Evolutionary conservation across 30 jellyfish, hydroid and myxozoan genomes (phyloP).

Genomic region (Cassiopea andromeda): DNA sequence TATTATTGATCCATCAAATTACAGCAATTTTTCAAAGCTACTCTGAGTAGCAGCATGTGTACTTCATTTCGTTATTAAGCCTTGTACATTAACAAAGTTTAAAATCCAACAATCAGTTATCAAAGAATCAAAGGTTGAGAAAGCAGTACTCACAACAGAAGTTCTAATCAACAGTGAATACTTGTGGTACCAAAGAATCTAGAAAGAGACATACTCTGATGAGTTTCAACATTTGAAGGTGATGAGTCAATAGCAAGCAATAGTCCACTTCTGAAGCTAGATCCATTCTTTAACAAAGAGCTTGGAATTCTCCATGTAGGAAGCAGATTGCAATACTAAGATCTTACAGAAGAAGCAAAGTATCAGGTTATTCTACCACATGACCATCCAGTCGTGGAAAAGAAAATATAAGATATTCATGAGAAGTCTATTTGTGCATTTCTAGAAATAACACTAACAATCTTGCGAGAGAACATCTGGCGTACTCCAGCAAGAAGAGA

Average conservation of each 20-base stretch:
- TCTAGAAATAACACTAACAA: not conserved
- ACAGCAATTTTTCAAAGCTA: conserved; percentile 1
- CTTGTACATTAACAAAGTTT: not conserved
- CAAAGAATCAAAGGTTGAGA: not conserved
- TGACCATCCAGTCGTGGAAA: conserved; percentile 6
- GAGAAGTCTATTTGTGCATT: not conserved
- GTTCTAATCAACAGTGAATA: conserved; percentile 30
- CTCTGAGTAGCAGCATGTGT: conserved; percentile 31
- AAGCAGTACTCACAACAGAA: conserved; percentile 45
- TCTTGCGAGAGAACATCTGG: not conserved
- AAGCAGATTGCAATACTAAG: conserved; percentile 13
- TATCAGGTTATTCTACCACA: conserved; percentile 21
- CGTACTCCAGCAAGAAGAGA: not conserved
- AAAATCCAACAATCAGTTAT: not conserved
- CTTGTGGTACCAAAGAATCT: not conserved
- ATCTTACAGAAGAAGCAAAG: conserved; percentile 18
- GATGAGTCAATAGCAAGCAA: not conserved
- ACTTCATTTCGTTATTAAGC: conserved; percentile 6
- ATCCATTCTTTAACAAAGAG: conserved; percentile 15
- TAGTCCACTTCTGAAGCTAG: not conserved
- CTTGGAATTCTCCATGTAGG: not conserved
- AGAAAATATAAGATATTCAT: not conserved
- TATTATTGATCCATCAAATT: not conserved
- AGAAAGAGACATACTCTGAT: not conserved
- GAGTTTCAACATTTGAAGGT: not conserved